Base-by-base conservation (phyloP, 2,797 vertebrate genomes). In the Pantherophis vulpinus region DNA sequence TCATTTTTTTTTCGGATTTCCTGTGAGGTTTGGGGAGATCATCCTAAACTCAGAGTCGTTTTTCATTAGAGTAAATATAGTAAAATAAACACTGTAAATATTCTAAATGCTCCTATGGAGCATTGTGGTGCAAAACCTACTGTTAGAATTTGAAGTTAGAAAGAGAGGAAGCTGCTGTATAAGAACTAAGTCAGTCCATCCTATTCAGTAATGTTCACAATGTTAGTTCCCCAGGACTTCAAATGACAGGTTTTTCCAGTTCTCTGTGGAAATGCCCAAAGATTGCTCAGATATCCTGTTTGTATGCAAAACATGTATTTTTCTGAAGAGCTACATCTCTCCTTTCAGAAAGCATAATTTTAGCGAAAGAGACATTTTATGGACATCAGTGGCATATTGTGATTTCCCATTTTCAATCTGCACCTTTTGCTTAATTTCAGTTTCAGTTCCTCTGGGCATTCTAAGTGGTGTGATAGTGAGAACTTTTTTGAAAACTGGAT, bases 361-460 rank as follows among this genome's bases (percentile, higher is more conserved):
- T 74, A 70, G n/a, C 16, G 87, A 89, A 61, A 60, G 54, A 47
- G 54, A 25, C 10, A 7, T 20, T 60, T 37, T 87, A 37, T 58
- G 63, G 87, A 27, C n/a, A 56, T 61, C 20, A n/a, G 9, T 56
- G 10, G 9, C 27, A 16, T 16, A 51, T 27, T 61, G 25, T 61
- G 6, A 88, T 37, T 86, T 70, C 59, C 51, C 8, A 13, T 42
- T 89, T 89, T 29, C 32, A 47, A 14, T 51, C 1, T 13, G 18
- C 5, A 23, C 89, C 87, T 58, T 90, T 87, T 32, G 87, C 79
- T 29, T 94, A 90, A 91, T 91, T 95, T 91, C 51, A 94, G 93
- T 97, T 96, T 96, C 96, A 96, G 93, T 97, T 97, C 96, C 96
- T 91, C 0, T 88, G 95, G 95, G 93, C 95, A 93, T 92, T 93